Evolutionary conservation across 2,888 invertebrate species (phyloP), one percentile per base, ranked within the genome.

Genomic region (Xiphydria camelus): DNA sequence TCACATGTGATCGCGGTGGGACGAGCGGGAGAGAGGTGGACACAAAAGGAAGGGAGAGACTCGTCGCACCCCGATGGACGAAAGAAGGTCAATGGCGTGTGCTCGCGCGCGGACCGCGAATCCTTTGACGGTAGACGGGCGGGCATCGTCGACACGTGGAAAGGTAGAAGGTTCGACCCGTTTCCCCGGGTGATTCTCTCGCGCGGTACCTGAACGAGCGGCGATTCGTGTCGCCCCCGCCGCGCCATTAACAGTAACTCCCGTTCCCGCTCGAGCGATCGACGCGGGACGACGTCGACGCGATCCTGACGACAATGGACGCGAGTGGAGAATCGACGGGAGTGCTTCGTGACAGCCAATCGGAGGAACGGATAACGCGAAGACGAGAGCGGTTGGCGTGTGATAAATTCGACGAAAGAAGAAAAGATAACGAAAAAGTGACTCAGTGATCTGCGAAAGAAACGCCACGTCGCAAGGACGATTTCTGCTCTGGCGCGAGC

Each of bases 401-500:
- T 5, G 12, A 14, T 29, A 14, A 14, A 14, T 10, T 12, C 7
- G 3, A 22, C 9, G 5, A 22, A 22, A 22, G 7, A 22, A 12
- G 4, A 12, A 29, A 29, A 29, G 54, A 59, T 49, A 52, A 49
- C 45, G 41, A 54, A 44, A 38, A 44, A 44, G 43, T 44, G 43
- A 44, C 43, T 44, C 37, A 31, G 43, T 44, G 38, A 44, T n/a
- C n/a, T n/a, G n/a, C n/a, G 40, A 35, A 31, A 26, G 32, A 22
- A 45, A 37, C 55, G 62, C 62, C 58, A 66, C 62, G 55, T 44
- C 64, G 64, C 63, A 63, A 68, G 62, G 68, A 73, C 66, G 65
- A 66, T 68, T 49, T 54, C 59, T 61, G 70, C 68, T 70, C 66
- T 70, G 67, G 49, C 59, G 65, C 68, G 67, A 70, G 67, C 71